phyloP scores from a whole-genome alignment of 37 sponge, comb jelly and placozoan genomes.

The Beroe forskalii region DNA sequence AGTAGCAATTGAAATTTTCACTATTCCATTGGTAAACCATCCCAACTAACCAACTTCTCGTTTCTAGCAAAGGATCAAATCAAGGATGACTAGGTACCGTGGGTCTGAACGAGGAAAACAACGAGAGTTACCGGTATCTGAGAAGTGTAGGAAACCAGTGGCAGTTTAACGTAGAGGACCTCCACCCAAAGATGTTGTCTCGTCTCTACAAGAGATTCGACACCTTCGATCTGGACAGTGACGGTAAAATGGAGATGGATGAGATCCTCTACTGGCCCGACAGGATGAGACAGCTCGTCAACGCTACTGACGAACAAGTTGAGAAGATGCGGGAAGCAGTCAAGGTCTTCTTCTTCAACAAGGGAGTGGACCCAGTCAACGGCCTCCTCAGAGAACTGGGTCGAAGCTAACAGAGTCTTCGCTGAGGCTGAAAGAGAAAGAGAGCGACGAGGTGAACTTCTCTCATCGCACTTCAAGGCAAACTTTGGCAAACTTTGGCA shows the following conservation, averaged over 20 bases:
- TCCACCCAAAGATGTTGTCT: constrained; percentile 39
- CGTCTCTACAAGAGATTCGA: constrained; percentile 62
- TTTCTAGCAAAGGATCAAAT: neutral
- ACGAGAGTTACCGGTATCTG: constrained; percentile 46
- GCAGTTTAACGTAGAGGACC: constrained; percentile 51
- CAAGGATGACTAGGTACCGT: neutral
- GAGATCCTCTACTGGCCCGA: constrained; percentile 58
- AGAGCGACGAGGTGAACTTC: constrained; percentile 28
- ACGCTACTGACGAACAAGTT: constrained; percentile 56
- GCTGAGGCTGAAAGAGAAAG: constrained; percentile 63
- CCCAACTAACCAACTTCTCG: too few relatives aligned
- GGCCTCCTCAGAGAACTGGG: constrained; percentile 24
- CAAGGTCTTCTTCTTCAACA: constrained; percentile 36
- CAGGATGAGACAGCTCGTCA: constrained; percentile 57
- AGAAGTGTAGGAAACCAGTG: constrained; percentile 47
- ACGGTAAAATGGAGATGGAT: constrained; percentile 31
- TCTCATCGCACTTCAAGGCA: constrained; percentile 25
- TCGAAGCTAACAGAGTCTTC: constrained; percentile 50
- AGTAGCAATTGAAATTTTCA: too few relatives aligned
- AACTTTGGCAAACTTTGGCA: neutral
- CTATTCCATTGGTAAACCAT: too few relatives aligned
- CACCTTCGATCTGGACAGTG: constrained; percentile 58
- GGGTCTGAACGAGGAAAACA: constrained; percentile 30
- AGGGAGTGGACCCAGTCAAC: constrained; percentile 16
- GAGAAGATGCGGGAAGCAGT: constrained; percentile 31